Evolutionary conservation across 2,797 vertebrate genomes (phyloP).

Genomic region (Muscicapa striata): DNA sequence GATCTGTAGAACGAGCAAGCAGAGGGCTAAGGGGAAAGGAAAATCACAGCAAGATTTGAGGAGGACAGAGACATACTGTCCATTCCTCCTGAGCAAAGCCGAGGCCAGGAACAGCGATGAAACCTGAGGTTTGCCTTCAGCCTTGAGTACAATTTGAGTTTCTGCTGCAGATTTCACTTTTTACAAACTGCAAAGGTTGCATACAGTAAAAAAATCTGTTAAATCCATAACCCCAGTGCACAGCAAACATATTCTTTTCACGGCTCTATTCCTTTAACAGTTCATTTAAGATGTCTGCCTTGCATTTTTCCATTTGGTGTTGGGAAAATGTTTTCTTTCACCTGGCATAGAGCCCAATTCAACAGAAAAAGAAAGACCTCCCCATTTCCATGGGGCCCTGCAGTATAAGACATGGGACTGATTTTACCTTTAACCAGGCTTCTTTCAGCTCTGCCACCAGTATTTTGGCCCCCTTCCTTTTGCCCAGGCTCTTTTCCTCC

Average conservation of each 20-base stretch:
- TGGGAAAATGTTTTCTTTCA: slow-evolving; percentile 69
- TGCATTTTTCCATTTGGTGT: slow-evolving; percentile 62
- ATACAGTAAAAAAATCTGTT: slow-evolving; percentile 60
- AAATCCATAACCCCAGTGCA: slow-evolving; percentile 16
- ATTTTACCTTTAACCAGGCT: background rate
- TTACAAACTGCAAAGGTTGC: slow-evolving; percentile 18
- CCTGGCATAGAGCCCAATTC: slow-evolving; percentile 50
- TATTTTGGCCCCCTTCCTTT: background rate
- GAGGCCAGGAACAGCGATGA: background rate
- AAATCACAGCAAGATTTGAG: background rate
- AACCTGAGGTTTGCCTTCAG: background rate
- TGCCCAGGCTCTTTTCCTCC: background rate
- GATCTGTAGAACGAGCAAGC: slow-evolving; percentile 32
- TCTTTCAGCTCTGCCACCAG: background rate
- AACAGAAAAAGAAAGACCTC: slow-evolving; percentile 42
- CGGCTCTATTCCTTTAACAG: slow-evolving; percentile 59
- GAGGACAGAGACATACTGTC: background rate
- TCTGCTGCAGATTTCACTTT: slow-evolving; percentile 16
- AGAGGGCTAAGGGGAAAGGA: background rate
- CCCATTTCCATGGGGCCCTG: slow-evolving; percentile 32
- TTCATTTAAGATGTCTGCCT: slow-evolving; percentile 56
- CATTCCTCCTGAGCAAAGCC: slow-evolving; percentile 8
- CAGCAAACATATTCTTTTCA: slow-evolving; percentile 57
- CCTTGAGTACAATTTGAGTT: background rate
- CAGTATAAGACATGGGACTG: background rate